Evolutionary conservation across 1,140 invertebrate genomes (phyloP), one percentile per base, ranked within the genome.

Genomic region (Psix sp.): DNA sequence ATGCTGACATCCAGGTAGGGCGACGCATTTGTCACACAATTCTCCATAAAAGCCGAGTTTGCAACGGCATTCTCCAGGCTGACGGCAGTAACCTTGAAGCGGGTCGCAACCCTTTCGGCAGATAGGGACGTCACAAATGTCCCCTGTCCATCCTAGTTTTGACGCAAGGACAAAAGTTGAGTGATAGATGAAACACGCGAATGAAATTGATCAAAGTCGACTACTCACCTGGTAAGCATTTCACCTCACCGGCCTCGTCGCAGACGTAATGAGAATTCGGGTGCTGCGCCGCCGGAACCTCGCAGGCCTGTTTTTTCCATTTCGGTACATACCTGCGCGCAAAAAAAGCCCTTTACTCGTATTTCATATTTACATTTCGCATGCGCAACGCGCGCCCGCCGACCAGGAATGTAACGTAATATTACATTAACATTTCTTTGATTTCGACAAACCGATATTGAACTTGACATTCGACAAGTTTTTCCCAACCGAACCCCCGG

Each of bases 221-320:
- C 9, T 45, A 52, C 68, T 79, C 80, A 77, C 92, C 96, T 26
- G 93, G 91, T 26, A 96, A 86, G 82, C 97, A 99, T 82, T 95
- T 93, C 38, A 96, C 93, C 83, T 97, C 95, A 0, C 97, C 97
- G 77, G 94, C 93, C 59, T 95, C 94, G 78, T 95, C 92, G 84
- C 97, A 99, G 6, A 91, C 90, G 84, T 97, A 98, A 86, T 98
- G 96, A 42, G 95, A 96, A 82, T 96, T 93, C 70, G 92, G 92
- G 81, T 96, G 96, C 82, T 97, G 92, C 5, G 94, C 91, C 0
- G 95, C 91, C 10, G 94, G 93, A 72, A 94, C 89, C 85, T 94
- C 93, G 82, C 93, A 94, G 38, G 93, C 94, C 90, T 95, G 86
- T 36, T 94, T 93, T 80, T 94, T 94, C 93, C 93, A 94, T 79